These are phyloP conservation scores for Acholoe squamosa DNA, from an alignment of 2,888 invertebrate species.

Conservation along the genomic window DNA sequence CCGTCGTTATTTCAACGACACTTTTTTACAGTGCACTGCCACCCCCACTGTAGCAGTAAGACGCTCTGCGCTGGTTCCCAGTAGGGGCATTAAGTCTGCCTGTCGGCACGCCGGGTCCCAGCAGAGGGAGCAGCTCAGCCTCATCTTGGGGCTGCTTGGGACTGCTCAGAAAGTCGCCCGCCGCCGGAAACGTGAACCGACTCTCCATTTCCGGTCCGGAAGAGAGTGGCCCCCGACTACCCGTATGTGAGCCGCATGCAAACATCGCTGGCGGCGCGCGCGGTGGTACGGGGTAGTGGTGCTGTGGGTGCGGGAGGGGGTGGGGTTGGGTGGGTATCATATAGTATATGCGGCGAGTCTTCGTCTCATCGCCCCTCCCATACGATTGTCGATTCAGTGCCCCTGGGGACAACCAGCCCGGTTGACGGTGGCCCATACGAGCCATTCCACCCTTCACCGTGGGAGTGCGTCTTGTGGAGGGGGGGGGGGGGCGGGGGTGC, in stretches of 20 bases:
- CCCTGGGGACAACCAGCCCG: background rate
- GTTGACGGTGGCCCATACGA: background rate
- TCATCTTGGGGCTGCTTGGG: background rate
- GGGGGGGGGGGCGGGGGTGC: too few species aligned
- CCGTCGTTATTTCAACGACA: too few species aligned
- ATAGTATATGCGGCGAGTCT: too few species aligned
- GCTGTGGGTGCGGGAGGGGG: too few species aligned
- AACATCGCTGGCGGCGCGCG: constrained; percentile 1
- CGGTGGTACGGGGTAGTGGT: too few species aligned
- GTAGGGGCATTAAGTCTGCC: constrained; percentile 9
- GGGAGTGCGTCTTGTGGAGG: too few species aligned
- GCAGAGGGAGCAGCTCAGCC: background rate
- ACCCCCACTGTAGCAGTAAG: background rate
- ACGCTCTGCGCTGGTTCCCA: background rate
- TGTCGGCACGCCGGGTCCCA: background rate
- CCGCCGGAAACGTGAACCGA: constrained; percentile 26
- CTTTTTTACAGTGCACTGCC: too few species aligned
- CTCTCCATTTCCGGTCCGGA: constrained; percentile 23
- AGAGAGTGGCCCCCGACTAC: background rate
- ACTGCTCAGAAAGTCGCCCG: constrained; percentile 22
- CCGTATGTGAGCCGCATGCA: background rate
- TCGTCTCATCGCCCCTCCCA: background rate
- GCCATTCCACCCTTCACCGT: too few species aligned
- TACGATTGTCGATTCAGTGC: background rate
- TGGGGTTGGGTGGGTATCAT: too few species aligned